Base-by-base conservation (phyloP, 2,888 invertebrate species). In the Hirudinaria manillensis region DNA sequence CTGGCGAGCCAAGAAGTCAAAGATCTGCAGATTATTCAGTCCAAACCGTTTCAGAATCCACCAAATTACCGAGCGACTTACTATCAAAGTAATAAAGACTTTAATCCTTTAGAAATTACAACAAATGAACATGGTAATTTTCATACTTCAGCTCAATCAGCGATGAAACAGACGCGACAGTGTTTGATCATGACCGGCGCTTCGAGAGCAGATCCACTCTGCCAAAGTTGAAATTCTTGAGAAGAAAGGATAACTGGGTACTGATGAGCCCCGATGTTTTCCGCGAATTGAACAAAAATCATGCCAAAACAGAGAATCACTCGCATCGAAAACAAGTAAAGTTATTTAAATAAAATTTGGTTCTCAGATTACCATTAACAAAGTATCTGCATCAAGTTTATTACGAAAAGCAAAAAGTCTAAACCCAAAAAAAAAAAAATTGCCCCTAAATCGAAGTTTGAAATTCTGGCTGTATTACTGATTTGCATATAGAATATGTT, bases 251-350 rank as follows among this genome's bases (percentile, higher is more conserved):
- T 16, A 73, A 73, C 73, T 73, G 73, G 73, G 56, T 73, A 13
- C 51, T 73, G 36, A n/a, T 73, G 65, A 73, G 73, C 38, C 73
- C 73, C 3, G 65, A 73, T 19, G 73, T 61, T 51, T 73, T 73
- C 36, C 24, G 19, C 6, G 71, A 70, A 21, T 32, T 65, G 66
- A 34, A 72, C 10, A 55, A 56, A 61, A 45, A 45, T 10, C 45
- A 45, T 45, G 3, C 45, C 45, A 45, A 45, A 45, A 45, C 45
- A 45, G 16, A 45, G 16, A 45, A 45, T 4, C 16, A 10, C 13
- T 45, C 45, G 16, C 45, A 45, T 10, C 3, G 16, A 45, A 45
- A 45, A 45, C 45, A 45, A 45, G 45, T 45, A 45, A 45, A 45
- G 45, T 4, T 45, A 45, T 4, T 45, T 4, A 45, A 3, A 45